phyloP scores from a whole-genome alignment of 2,113 vertebrate genomes.

The Rhabdomys dilectus region DNA sequence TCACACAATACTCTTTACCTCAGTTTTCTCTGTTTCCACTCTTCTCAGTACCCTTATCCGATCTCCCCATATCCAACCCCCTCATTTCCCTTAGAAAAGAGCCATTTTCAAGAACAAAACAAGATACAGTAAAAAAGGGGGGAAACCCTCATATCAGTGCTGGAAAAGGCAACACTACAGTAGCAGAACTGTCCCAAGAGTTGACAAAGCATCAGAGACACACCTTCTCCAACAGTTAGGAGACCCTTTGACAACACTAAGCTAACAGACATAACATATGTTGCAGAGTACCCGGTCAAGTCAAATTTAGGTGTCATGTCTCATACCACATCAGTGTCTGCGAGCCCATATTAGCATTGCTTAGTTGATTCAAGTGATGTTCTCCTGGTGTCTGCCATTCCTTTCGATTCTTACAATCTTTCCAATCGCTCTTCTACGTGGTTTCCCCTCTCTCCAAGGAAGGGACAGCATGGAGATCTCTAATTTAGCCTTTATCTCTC shows the following conservation, averaged over 20 bases:
- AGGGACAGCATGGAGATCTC: too few species aligned
- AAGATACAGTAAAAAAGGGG: neutral
- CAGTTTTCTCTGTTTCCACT: fast-evolving
- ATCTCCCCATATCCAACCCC: neutral
- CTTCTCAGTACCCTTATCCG: neutral
- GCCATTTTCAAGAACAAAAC: neutral
- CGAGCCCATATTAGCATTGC: neutral
- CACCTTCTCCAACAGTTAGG: neutral
- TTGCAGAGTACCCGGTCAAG: neutral
- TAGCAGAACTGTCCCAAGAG: too few species aligned
- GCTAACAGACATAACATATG: neutral
- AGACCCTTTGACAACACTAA: neutral
- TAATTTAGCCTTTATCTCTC: neutral
- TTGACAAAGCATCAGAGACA: neutral
- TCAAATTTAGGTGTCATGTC: neutral
- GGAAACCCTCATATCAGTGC: too few species aligned
- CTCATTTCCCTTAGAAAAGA: neutral
- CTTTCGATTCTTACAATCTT: too few species aligned
- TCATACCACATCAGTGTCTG: neutral
- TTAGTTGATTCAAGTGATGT: neutral
- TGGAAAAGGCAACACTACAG: neutral
- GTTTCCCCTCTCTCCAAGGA: neutral
- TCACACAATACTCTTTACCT: neutral
- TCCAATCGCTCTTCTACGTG: neutral
- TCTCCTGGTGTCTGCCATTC: too few species aligned